phyloP scores from a whole-genome alignment of 2,797 vertebrate species.

The Tamandua tetradactyla region DNA sequence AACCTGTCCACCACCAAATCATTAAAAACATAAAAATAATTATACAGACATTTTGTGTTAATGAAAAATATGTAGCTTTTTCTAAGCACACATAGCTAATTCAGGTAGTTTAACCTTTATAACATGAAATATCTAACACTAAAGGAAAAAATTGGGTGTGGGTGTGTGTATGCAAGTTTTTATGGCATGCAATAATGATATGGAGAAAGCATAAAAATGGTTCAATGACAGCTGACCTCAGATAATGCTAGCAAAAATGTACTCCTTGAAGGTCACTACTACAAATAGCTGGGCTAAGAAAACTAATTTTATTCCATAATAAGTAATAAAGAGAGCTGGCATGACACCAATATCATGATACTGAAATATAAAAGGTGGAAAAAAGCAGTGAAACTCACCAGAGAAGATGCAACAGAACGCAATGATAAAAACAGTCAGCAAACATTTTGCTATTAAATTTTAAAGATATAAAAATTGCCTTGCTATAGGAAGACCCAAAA shows the following conservation, averaged over 20 bases:
- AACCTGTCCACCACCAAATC: not conserved
- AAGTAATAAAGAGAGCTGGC: not conserved
- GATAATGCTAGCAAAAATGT: not conserved
- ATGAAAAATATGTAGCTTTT: not conserved
- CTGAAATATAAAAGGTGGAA: not conserved
- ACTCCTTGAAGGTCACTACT: not conserved
- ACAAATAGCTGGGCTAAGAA: not conserved
- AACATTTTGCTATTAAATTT: not conserved
- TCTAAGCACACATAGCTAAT: not conserved
- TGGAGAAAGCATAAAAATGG: not conserved
- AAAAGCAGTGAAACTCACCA: not conserved
- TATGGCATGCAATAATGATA: not conserved
- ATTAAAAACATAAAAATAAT: slow-evolving; percentile 30
- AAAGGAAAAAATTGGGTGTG: not conserved
- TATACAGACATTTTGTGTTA: not conserved
- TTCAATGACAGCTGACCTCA: not conserved
- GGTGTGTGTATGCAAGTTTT: not conserved
- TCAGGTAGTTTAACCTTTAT: not conserved
- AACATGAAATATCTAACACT: not conserved
- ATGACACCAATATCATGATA: not conserved
- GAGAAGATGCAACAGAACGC: not conserved
- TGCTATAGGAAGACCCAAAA: not conserved
- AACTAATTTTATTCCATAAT: not conserved
- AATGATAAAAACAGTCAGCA: not conserved
- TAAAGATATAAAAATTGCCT: not conserved